phyloP scores from a whole-genome alignment of 1,140 invertebrate genomes.

The Drepana arcuata region DNA sequence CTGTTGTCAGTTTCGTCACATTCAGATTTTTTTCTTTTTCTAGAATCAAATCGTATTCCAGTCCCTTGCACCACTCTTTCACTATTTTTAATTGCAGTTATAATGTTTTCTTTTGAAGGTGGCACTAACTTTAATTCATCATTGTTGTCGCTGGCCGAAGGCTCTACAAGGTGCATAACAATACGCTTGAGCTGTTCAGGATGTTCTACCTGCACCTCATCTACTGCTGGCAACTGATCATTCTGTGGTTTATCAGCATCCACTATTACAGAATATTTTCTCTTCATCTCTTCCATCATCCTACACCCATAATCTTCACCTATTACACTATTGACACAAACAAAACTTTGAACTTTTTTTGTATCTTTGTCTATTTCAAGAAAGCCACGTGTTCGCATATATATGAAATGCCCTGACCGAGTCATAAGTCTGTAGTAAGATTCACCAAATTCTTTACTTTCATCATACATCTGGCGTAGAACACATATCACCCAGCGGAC shows the following conservation, averaged over 20 bases:
- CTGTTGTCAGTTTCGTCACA: slow-evolving; percentile 29
- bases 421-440: slow-evolving; percentile 88
- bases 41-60: slow-evolving; percentile 51
- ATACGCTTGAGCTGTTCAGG: slow-evolving; percentile 78
- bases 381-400: slow-evolving; percentile 85
- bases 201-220: slow-evolving; percentile 76
- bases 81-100: slow-evolving; percentile 60
- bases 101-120: slow-evolving; percentile 61
- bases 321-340: slow-evolving; percentile 88
- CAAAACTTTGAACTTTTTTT: slow-evolving; percentile 85
- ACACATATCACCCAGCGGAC: slow-evolving; percentile 88
- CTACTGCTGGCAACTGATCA: slow-evolving; percentile 27
- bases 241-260: slow-evolving; percentile 56
- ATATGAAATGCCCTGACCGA: slow-evolving; percentile 86
- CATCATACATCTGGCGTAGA: slow-evolving; percentile 89
- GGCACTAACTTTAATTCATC: slow-evolving; percentile 48
- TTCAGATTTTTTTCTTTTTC: slow-evolving; percentile 53
- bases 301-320: slow-evolving; percentile 80
- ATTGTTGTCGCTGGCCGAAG: slow-evolving; percentile 63
- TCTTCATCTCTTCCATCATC: slow-evolving; percentile 83
- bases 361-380: slow-evolving; percentile 83
- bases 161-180: slow-evolving; percentile 77
- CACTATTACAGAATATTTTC: slow-evolving; percentile 79
- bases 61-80: slow-evolving; percentile 56
- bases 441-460: slow-evolving; percentile 81